Conservation (phyloP, 2,113 vertebrate genomes). For the Neopipo cinnamomea region DNA sequence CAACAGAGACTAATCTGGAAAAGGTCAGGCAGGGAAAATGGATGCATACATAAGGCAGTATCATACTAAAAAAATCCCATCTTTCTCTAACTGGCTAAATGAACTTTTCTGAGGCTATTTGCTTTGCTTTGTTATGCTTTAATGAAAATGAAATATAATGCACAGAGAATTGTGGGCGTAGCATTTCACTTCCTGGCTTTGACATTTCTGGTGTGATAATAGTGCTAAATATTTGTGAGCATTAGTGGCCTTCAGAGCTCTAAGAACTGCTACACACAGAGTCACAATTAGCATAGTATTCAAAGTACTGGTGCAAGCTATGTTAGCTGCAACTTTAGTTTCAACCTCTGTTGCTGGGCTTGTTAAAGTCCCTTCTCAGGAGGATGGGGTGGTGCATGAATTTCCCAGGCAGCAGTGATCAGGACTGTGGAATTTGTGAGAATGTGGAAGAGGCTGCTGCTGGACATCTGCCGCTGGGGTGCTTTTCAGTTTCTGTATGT, state of each 20-base stretch:
- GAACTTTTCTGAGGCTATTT: constrained; percentile 14
- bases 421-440: not conserved
- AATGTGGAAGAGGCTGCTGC: not conserved
- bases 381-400: not conserved
- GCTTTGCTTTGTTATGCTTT: not conserved
- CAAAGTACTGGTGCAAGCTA: not conserved
- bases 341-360: not conserved
- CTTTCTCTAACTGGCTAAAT: not conserved
- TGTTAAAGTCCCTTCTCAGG: not conserved
- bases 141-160: not conserved
- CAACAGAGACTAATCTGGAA: not conserved
- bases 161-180: not conserved
- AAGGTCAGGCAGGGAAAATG: constrained; percentile 33
- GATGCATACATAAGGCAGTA: not conserved
- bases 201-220: constrained; percentile 21
- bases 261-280: not conserved
- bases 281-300: not conserved
- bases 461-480: not conserved
- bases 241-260: not conserved
- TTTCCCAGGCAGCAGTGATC: accelerated
- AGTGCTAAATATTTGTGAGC: not conserved
- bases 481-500: not conserved
- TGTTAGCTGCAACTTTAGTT: not conserved
- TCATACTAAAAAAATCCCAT: not conserved
- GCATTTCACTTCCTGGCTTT: constrained; percentile 35